Base-by-base conservation (phyloP, 1,140 invertebrate genomes). In the Pseudomyrmex dendroicus region DNA sequence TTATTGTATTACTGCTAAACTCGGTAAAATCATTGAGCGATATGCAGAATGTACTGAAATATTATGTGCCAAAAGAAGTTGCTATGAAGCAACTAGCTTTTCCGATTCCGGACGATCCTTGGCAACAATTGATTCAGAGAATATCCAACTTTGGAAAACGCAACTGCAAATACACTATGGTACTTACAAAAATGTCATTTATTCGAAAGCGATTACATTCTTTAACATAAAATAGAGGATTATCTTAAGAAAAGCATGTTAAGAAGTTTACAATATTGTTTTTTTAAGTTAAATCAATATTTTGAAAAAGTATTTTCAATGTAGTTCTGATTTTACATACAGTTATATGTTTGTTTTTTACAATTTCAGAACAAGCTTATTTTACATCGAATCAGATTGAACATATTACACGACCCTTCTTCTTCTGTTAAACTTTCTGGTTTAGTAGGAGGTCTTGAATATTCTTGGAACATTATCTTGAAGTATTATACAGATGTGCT, bases 291-390 rank as follows among this genome's bases (percentile, higher is more conserved):
- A 35, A 35, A 35, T 35, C 0, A 7, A 35, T 44, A 52, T 72
- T 73, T 56, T 68, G 17, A 56, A 52, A 22, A 9, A 66, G 44
- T 68, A 52, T 46, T 61, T 61, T 73, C 50, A 35, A 35, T 35
- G 35, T 35, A 35, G 5, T 35, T 35, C 35, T 35, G 35, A 35
- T 52, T 9, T n/a, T 73, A 17, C 44, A 61, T 17, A 35, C n/a
- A 64, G 35, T 46, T n/a, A n/a, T 64, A 74, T 72, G 20, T 85
- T 67, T 20, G 2, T 62, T 48, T 61, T 48, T 82, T 77, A 10
- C 35, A 50, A 87, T 92, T 91, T 86, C 87, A 92, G 91, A 91
- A 91, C 77, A 89, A 88, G 61, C 86, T 92, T 86, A 83, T 91
- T 62, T 83, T 91, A 56, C 84, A 90, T 68, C 67, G 63, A 72